Base-by-base conservation (phyloP, 2,113 vertebrate genomes). In the Pao palembangensis region DNA sequence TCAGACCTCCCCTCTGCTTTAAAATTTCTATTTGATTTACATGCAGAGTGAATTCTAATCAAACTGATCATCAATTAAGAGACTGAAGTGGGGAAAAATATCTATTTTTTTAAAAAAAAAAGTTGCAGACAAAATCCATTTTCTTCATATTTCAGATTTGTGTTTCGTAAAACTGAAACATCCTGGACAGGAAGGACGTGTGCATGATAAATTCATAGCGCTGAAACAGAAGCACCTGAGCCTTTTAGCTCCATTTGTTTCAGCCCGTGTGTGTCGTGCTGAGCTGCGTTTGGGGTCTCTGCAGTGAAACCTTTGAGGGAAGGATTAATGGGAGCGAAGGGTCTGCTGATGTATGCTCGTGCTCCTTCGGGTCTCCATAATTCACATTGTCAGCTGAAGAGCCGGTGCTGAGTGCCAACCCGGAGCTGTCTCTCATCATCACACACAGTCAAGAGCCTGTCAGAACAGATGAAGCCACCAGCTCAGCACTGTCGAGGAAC, bases 311-410 rank as follows among this genome's bases (percentile, higher is more conserved):
- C 76, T 75, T 59, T 76, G 72, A 73, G 76, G 51, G 71, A 41
- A 63, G 76, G 84, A 80, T 83, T 87, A 79, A 87, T 78, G 61
- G 75, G 76, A 75, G 75, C 61, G 58, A 60, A 70, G 75, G 79
- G 76, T 77, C 80, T 86, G 82, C 84, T 87, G 86, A 88, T 88
- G 82, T 83, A 76, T 76, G 73, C 78, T 61, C 71, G 55, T 67
- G 76, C 79, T 87, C 73, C 76, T 86, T 75, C 47, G 61, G 76
- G 82, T 84, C 75, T 83, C 81, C 69, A 87, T 90, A 90, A 90
- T 90, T 89, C 88, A 89, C 79, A 83, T 85, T 90, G 90, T 90
- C 90, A 90, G 88, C 83, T 86, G 81, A 81, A 80, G 84, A 85
- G 78, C 67, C 50, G 4, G 69, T 71, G 77, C 83, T 10, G 61